phyloP scores from a whole-genome alignment of 2,797 vertebrate genomes.

The Percopsis omiscomaycus region DNA sequence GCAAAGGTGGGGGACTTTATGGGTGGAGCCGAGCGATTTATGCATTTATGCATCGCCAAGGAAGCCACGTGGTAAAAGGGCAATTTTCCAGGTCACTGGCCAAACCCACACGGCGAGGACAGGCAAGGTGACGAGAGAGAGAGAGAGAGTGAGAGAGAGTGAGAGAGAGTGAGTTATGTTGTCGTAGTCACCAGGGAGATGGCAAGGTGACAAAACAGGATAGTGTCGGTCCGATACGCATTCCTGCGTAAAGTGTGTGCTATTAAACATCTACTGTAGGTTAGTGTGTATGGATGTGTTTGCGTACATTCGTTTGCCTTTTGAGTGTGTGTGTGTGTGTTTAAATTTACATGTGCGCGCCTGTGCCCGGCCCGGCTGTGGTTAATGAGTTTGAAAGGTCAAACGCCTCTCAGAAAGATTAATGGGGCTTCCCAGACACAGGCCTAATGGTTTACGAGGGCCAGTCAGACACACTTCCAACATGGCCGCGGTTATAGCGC shows the following conservation, averaged over 20 bases:
- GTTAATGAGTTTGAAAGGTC: constrained; percentile 83
- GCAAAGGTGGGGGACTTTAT: constrained; percentile 3
- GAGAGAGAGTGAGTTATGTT: constrained; percentile 5
- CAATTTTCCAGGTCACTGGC: constrained; percentile 78
- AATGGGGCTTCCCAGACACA: constrained; percentile 65
- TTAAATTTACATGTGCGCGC: constrained; percentile 16
- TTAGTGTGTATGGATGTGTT: neutral
- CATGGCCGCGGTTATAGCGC: constrained; percentile 54
- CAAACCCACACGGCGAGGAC: constrained; percentile 56
- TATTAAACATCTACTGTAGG: no score
- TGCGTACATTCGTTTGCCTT: constrained; percentile 12
- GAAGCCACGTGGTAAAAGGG: constrained; percentile 73
- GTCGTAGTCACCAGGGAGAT: constrained; percentile 17
- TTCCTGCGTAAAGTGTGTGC: constrained; percentile 1
- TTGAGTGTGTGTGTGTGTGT: constrained; percentile 18
- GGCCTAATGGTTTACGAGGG: constrained; percentile 60
- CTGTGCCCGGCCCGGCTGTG: constrained; percentile 29
- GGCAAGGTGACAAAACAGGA: constrained; percentile 38
- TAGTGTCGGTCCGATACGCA: constrained; percentile 48
- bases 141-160: neutral
- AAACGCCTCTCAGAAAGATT: constrained; percentile 75
- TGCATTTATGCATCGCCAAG: constrained; percentile 77
- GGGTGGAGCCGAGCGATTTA: constrained; percentile 63
- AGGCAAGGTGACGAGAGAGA: constrained; percentile 23
- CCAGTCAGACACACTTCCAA: constrained; percentile 58